Percentiles rank a stretch among this genome's conserved stretches.
Conservation (phyloP, 2,113 vertebrate species). For the Heptranchias perlo region DNA sequence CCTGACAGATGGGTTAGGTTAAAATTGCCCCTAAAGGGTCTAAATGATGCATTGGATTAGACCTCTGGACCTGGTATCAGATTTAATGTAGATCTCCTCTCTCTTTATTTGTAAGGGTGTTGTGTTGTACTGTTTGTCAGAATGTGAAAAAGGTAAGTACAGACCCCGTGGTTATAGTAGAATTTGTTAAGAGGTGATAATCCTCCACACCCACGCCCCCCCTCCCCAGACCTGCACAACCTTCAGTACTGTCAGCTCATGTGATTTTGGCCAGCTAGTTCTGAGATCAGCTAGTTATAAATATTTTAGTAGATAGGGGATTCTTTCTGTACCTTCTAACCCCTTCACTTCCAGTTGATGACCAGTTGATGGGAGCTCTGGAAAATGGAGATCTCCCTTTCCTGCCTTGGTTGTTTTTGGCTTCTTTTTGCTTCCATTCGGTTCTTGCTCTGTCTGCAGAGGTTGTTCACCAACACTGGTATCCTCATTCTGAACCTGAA, state of each 20-base stretch:
- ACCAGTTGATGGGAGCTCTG: constrained; percentile 48
- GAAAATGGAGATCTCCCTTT: constrained; percentile 53
- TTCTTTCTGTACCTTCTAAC: constrained; percentile 48
- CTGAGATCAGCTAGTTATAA: neutral
- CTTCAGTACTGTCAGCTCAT: neutral
- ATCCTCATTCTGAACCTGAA: constrained; percentile 49
- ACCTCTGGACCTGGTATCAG: neutral
- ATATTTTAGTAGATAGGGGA: neutral
- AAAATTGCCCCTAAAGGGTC: neutral
- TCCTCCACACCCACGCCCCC: neutral
- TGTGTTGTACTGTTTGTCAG: neutral
- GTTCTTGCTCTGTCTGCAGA: constrained; percentile 47
- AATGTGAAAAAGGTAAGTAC: neutral
- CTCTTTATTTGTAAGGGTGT: neutral
- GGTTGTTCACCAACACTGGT: constrained; percentile 44
- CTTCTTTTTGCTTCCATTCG: constrained; percentile 51
- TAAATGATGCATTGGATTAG: neutral
- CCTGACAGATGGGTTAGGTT: neutral
- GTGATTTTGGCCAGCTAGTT: neutral
- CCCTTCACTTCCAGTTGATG: constrained; percentile 52
- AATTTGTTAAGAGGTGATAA: neutral
- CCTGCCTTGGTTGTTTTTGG: constrained; percentile 48
- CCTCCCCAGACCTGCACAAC: neutral
- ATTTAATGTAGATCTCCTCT: neutral
- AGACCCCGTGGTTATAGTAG: neutral